Evolutionary conservation across 2,888 invertebrate species (phyloP), one percentile per base, ranked within the genome.

Genomic region (Abrostola tripartita): DNA sequence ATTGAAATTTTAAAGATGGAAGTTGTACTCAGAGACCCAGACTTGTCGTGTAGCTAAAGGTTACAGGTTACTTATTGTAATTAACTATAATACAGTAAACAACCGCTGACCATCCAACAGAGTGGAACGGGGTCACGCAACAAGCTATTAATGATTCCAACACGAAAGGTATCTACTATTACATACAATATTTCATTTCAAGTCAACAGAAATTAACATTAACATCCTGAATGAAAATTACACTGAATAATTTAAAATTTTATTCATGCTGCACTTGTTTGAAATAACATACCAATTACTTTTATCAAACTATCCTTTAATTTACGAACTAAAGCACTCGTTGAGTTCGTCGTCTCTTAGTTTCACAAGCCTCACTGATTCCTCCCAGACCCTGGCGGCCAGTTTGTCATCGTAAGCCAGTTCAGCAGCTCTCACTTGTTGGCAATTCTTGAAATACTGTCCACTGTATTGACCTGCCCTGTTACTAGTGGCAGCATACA

Each of bases 371-470:
- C 95, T 95, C 69, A 96, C 95, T 50, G 98, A 97, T 51, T 97
- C 92, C 68, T 97, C 97, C 98, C 98, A 99, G 52, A 98, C 91
- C 77, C 95, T 96, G 6, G 96, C 96, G 2, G 96, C 97, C 68
- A 96, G 95, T 6, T 96, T 96, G 74, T 95, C 95, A 84, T 97
- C 96, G 71, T 95, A 95, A 0, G 96, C 96, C 4, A 94, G 95
- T n/a, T 95, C 95, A 0, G 92, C 86, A 9, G 97, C 90, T 9
- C 91, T 88, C n/a, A 91, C 87, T 83, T 96, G 95, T 88, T 95
- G 95, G 85, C 98, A 98, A 81, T 98, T 98, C 89, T 96, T 95
- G 79, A 96, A 98, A 83, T 97, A 97, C 88, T 97, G 96, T 51
- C 98, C 98, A 50, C 95, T 96, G 0, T 96, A 95, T 70, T 95